Base-by-base conservation (phyloP, 2,888 invertebrate species). In the Crossocerus cetratus region DNA sequence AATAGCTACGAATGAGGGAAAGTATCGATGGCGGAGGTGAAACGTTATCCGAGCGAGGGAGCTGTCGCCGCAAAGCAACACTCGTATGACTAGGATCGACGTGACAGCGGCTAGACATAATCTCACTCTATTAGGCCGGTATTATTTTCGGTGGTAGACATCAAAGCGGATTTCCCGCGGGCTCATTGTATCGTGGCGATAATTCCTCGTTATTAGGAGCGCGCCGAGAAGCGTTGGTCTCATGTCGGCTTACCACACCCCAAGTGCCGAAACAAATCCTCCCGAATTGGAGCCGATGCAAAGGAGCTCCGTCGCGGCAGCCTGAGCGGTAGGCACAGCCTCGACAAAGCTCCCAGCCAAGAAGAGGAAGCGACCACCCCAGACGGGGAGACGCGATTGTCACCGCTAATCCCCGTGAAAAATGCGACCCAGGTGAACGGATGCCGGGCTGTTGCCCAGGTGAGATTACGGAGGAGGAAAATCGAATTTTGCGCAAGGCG, bases 221-320 rank as follows among this genome's bases (percentile, higher is more conserved):
- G 76, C 78, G 69, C 77, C 54, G 62, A 73, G 79, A 80, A 81
- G 83, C 84, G 85, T 86, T 82, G 87, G 87, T 87, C 88, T 87
- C 87, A 84, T 86, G 86, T 88, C 89, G 87, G 90, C 89, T 90
- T 90, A 90, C 89, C 88, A 88, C 90, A 88, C 90, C 90, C 89
- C 87, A 86, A 87, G 89, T 86, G 88, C 86, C 86, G 86, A 88
- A 88, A 89, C 89, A 89, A 90, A 90, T 90, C 90, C 90, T 86
- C 71, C 82, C 83, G 87, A 90, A 90, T 90, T 90, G 89, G 85
- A 83, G 82, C 84, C 74, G 85, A 88, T 88, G 88, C 87, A 86
- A 89, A 89, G 87, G 81, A 86, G 84, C 82, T 82, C 75, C 77
- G 75, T 75, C 75, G 77, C 49, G 71, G 71, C 63, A 71, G 32